Base-by-base conservation (phyloP, 2,888 invertebrate genomes). In the Drosophila pseudotakahashii region DNA sequence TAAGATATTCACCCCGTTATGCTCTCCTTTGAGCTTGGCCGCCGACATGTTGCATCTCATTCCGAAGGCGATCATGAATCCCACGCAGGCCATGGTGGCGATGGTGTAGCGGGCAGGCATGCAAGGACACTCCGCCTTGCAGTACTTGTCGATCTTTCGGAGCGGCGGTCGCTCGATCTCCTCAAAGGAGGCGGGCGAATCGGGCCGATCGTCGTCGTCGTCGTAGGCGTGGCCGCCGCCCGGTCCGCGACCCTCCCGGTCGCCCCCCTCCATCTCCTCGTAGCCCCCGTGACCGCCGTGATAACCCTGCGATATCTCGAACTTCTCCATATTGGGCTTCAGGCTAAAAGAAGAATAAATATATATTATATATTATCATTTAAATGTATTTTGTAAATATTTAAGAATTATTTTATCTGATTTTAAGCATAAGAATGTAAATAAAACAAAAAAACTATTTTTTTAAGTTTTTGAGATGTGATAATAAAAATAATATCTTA, bases 21-120 rank as follows among this genome's bases (percentile, higher is more conserved):
- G 93, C 77, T 95, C 95, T 91, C 96, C 94, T 91, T 96, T 95
- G 64, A 98, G 94, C 92, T 98, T 98, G 50, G 99, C 99, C 93
- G 99, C 98, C 59, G 99, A 98, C 97, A 99, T 97, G 93, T 99
- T 99, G 92, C 98, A 99, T 64, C 99, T 95, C 95, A 99, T 99
- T 16, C 99, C 99, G 90, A 98, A 98, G 92, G 97, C 97, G 90
- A 98, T 98, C 92, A 98, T 95, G 92, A 98, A 98, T 61, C 98
- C 97, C 89, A 97, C 91, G 91, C 97, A 97, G 16, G 97, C 97
- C 90, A 98, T 94, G 73, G 97, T 92, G 59, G 97, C 97, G 74
- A 97, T 96, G 13, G 98, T 98, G 92, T 96, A 97, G 77, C 98
- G 95, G 89, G 97, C 97, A 57, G 92, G 91, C 84, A 98, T 93